Percentiles rank a stretch among this genome's conserved stretches.
phyloP scores from a whole-genome alignment of 2,888 invertebrate species.

The Vesta saturnalis region DNA sequence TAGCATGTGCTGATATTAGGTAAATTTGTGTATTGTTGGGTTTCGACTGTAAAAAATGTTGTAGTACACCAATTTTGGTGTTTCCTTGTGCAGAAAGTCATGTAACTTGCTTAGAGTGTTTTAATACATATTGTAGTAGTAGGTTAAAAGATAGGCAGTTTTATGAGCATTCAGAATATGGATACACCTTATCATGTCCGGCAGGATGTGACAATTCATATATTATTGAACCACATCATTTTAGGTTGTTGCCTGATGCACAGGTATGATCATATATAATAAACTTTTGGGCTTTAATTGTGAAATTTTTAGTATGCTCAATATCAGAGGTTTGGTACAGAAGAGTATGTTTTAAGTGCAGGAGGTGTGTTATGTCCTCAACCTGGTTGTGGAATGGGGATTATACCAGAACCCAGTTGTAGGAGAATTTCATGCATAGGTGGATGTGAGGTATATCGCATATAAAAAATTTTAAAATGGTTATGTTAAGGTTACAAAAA shows the following conservation, averaged over 20 bases:
- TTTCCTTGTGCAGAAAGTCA: constrained; percentile 81
- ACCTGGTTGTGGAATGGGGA: constrained; percentile 86
- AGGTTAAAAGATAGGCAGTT: constrained; percentile 80
- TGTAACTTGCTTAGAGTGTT: constrained; percentile 85
- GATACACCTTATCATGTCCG: constrained; percentile 85
- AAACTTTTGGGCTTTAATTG: background rate
- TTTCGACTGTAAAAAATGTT: too few relatives aligned
- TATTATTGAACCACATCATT: constrained; percentile 84
- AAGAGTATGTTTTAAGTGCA: constrained; percentile 80
- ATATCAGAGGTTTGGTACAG: constrained; percentile 84
- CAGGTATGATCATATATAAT: constrained; percentile 63
- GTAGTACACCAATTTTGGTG: constrained; percentile 77
- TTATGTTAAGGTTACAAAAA: too few relatives aligned
- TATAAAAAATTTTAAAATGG: too few relatives aligned
- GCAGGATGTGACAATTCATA: constrained; percentile 78
- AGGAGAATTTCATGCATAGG: constrained; percentile 76
- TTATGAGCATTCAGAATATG: constrained; percentile 71
- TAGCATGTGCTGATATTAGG: constrained; percentile 80
- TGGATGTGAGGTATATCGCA: constrained; percentile 81
- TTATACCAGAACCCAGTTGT: constrained; percentile 75
- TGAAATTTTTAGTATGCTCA: constrained; percentile 69
- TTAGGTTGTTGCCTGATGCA: constrained; percentile 72
- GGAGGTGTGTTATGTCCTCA: constrained; percentile 87
- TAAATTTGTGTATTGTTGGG: too few relatives aligned
- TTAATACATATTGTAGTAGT: constrained; percentile 75